A percentile compares a stretch with the other conserved stretches of the same genome.
Evolutionary conservation across 2,797 vertebrate species (phyloP).

Genomic region (Dromococcyx pavoninus): DNA sequence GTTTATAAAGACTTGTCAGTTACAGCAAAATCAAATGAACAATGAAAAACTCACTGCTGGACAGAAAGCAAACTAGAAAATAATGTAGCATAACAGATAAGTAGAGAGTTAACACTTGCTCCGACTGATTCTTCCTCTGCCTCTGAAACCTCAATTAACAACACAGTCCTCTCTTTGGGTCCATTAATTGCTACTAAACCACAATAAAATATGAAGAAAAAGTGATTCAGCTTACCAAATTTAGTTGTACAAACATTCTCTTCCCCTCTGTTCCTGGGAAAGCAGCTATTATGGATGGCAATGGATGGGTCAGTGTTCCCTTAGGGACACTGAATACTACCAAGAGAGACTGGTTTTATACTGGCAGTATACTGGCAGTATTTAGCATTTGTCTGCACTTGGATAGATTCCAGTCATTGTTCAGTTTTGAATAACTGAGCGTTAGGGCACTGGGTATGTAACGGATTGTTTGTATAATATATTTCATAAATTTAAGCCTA

Average conservation of each 20-base stretch:
- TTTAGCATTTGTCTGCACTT: conserved; percentile 39
- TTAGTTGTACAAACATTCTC: conserved; percentile 44
- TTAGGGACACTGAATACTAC: conserved; percentile 41
- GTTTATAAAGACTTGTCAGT: not conserved
- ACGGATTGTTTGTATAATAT: conserved; percentile 7
- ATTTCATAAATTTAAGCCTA: not conserved
- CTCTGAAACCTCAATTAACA: not conserved
- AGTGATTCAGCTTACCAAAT: conserved; percentile 34
- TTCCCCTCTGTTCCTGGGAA: conserved; percentile 44
- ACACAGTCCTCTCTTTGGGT: not conserved
- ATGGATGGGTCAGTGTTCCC: conserved; percentile 40
- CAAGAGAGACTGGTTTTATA: conserved; percentile 57
- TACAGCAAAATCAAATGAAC: not conserved
- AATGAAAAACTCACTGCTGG: not conserved
- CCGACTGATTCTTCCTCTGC: not conserved
- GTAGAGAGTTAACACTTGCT: not conserved
- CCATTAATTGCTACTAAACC: not conserved
- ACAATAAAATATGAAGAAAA: conserved; percentile 39
- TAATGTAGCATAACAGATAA: not conserved
- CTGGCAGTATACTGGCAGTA: conserved; percentile 35
- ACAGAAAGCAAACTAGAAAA: not conserved
- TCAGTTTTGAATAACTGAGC: conserved; percentile 43
- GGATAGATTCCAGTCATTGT: conserved; percentile 65
- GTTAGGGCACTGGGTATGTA: not conserved
- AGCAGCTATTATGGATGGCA: conserved; percentile 23